Conservation (phyloP, 1,140 invertebrate genomes). For the Delia radicum region DNA sequence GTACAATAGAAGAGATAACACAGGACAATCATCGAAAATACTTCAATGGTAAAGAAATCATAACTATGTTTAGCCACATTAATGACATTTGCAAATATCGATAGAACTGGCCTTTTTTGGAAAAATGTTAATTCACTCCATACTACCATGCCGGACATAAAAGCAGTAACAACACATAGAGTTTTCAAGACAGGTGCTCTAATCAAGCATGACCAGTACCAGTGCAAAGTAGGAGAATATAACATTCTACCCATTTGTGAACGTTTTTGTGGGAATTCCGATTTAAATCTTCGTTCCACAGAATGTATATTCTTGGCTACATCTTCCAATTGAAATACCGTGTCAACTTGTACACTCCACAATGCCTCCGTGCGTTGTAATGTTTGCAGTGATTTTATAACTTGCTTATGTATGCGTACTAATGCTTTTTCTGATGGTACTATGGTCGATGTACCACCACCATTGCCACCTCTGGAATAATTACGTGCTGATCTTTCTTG, state of each 20-base stretch:
- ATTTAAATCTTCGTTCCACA: constrained; percentile 74
- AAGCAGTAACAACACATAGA: constrained; percentile 71
- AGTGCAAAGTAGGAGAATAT: constrained; percentile 76
- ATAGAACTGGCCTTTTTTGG: constrained; percentile 84
- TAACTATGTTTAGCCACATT: constrained; percentile 77
- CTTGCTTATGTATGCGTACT: constrained; percentile 78
- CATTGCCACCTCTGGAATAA: constrained; percentile 64
- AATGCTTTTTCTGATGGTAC: constrained; percentile 78
- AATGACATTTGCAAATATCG: constrained; percentile 92
- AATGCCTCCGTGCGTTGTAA: constrained; percentile 88
- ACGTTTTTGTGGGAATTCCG: constrained; percentile 67
- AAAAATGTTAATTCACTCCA: constrained; percentile 99
- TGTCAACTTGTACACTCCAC: constrained; percentile 83
- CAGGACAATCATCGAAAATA: constrained; percentile 86
- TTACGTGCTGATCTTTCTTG: constrained; percentile 60
- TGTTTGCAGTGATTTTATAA: constrained; percentile 85
- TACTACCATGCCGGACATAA: constrained; percentile 87
- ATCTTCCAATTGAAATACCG: constrained; percentile 84
- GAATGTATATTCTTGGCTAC: constrained; percentile 77
- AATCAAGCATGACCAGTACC: constrained; percentile 92
- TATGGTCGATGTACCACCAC: constrained; percentile 68
- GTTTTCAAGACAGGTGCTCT: constrained; percentile 73
- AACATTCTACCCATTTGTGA: constrained; percentile 61
- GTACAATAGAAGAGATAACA: constrained; percentile 96
- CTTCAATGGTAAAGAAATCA: constrained; percentile 93